A percentile compares a stretch with the other conserved stretches of the same genome.
These are phyloP conservation scores for Protodeltote pygarga DNA, from an alignment of 2,888 invertebrate genomes.

Conservation along the genomic window DNA sequence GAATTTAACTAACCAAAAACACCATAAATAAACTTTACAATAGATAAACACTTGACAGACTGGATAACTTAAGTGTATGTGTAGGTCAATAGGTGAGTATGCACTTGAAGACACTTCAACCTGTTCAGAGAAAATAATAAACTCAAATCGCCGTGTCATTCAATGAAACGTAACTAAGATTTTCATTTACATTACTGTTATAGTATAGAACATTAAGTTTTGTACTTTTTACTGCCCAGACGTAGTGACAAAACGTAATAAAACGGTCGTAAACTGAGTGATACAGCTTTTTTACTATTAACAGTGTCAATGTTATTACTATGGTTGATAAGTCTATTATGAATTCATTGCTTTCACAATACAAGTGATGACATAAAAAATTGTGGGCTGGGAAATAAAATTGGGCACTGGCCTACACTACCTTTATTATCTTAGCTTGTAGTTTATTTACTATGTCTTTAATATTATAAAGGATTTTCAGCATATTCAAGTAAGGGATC, in stretches of 20 bases:
- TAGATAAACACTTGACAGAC: no score
- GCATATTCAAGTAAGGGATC: no score
- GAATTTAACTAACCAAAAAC: no score
- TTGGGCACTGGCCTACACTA: not conserved
- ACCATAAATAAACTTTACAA: no score
- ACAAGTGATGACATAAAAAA: conserved; percentile 24
- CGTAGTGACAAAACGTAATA: conserved; percentile 55
- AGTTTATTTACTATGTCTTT: no score
- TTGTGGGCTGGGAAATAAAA: not conserved
- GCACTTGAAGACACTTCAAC: no score
- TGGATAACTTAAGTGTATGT: no score
- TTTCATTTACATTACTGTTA: conserved; percentile 28
- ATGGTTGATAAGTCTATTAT: conserved; percentile 41
- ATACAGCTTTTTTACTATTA: conserved; percentile 58
- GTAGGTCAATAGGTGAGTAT: no score
- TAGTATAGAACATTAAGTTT: conserved; percentile 48
- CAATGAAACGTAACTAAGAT: conserved; percentile 1
- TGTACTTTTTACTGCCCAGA: conserved; percentile 57
- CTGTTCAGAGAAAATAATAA: no score
- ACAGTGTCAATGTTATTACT: conserved; percentile 60
- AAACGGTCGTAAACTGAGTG: conserved; percentile 65
- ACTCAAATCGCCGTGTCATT: no score
- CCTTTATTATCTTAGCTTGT: not conserved
- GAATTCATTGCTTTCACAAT: conserved; percentile 35
- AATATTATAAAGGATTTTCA: no score